Percentiles rank a stretch among this genome's conserved stretches.
These are phyloP conservation scores for Ylistrum balloti DNA, from an alignment of 1,140 invertebrate genomes.

Conservation along the genomic window DNA sequence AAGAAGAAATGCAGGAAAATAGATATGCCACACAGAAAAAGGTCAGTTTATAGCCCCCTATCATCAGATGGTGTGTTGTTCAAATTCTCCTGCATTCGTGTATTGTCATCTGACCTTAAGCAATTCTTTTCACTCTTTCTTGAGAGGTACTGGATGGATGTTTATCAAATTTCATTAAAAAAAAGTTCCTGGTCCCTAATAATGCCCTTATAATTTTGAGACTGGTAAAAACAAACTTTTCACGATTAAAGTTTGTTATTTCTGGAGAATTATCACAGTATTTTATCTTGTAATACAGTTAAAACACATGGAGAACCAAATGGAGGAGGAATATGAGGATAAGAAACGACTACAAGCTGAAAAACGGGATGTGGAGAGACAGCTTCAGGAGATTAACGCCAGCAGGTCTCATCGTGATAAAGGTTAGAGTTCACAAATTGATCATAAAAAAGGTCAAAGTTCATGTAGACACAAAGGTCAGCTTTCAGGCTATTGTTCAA, in stretches of 20 bases:
- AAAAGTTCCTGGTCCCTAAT: too few relatives aligned
- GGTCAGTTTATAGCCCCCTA: slow-evolving; percentile 84
- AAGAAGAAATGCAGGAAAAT: slow-evolving; percentile 96
- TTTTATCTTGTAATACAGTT: slow-evolving; percentile 72
- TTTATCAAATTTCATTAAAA: too few relatives aligned
- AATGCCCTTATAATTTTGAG: too few relatives aligned
- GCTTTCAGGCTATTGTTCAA: too few relatives aligned
- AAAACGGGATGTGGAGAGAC: slow-evolving; percentile 94
- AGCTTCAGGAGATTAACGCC: slow-evolving; percentile 90
- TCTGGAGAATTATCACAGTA: too few relatives aligned
- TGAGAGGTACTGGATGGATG: too few relatives aligned
- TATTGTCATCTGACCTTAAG: too few relatives aligned
- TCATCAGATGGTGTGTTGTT: too few relatives aligned
- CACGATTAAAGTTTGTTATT: too few relatives aligned
- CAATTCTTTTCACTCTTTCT: too few relatives aligned
- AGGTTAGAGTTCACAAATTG: slow-evolving; percentile 65
- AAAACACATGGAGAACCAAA: slow-evolving; percentile 91
- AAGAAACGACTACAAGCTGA: slow-evolving; percentile 92
- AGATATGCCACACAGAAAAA: slow-evolving; percentile 94
- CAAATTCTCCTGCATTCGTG: too few relatives aligned
- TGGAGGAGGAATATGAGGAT: slow-evolving; percentile 96
- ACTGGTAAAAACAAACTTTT: too few relatives aligned
- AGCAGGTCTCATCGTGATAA: slow-evolving; percentile 72
- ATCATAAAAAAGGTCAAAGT: neutral
- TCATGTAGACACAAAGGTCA: neutral